Percentiles rank a stretch among this genome's conserved stretches.
Conservation (phyloP, 2,113 vertebrate genomes). For the cattle (Bos taurus) region DNA sequence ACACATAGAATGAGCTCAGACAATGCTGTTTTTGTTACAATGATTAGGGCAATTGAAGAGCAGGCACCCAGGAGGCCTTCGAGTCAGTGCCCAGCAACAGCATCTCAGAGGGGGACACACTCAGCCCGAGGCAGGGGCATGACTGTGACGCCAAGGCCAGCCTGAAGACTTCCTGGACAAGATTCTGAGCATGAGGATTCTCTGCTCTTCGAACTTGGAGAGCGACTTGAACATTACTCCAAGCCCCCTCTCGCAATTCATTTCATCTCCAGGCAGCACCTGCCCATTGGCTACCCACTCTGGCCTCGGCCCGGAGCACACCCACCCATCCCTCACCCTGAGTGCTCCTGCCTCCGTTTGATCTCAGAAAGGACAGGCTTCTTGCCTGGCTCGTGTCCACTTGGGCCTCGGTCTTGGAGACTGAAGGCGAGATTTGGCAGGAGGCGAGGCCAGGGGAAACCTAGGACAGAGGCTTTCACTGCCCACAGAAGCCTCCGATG, state of each 20-base stretch:
- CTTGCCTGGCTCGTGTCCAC: background rate
- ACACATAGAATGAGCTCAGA: background rate
- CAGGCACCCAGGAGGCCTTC: background rate
- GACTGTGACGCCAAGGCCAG: background rate
- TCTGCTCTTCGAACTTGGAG: background rate
- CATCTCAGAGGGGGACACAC: too few species aligned
- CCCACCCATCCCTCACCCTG: background rate
- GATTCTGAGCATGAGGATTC: background rate
- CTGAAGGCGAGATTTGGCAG: background rate
- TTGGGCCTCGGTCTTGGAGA: background rate
- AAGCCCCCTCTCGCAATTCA: background rate
- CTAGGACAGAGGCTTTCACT: background rate
- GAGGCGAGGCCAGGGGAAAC: background rate
- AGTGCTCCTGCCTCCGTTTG: rapidly evolving
- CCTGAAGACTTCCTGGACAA: background rate
- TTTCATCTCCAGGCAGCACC: background rate
- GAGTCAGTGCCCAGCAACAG: background rate
- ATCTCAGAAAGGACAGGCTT: background rate
- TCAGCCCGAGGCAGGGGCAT: rapidly evolving
- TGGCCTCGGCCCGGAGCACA: background rate
- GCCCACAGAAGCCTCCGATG: background rate
- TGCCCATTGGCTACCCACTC: background rate
- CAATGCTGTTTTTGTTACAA: background rate
- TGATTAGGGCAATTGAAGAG: background rate
- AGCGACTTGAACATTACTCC: background rate